Evolutionary conservation across 2,113 vertebrate genomes (phyloP).

Genomic region (Hemicordylus capensis): DNA sequence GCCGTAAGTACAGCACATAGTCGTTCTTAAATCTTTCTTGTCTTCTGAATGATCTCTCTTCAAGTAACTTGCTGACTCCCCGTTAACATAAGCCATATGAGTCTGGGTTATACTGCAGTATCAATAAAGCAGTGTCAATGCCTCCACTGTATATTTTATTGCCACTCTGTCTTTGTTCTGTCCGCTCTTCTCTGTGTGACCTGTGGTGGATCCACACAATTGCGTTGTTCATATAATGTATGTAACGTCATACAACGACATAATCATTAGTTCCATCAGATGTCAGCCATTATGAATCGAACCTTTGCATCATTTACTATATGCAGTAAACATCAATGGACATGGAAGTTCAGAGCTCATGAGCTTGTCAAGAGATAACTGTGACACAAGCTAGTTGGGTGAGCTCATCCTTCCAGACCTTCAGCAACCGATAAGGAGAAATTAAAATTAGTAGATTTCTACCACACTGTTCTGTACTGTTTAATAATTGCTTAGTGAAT

Average conservation of each 20-base stretch:
- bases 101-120: not conserved
- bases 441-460: not conserved
- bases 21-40: constrained; percentile 10
- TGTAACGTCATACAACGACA: no score
- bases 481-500: no score
- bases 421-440: not conserved
- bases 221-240: not conserved
- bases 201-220: not conserved
- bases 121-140: not conserved
- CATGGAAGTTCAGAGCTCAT: not conserved
- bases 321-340: not conserved
- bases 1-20: constrained; percentile 19
- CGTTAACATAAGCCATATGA: not conserved
- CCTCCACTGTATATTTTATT: not conserved
- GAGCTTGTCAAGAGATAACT: not conserved
- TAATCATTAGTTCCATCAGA: not conserved
- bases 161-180: not conserved
- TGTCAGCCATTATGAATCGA: not conserved
- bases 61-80: not conserved
- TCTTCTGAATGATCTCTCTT: not conserved
- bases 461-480: not conserved
- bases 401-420: not conserved
- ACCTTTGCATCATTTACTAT: not conserved
- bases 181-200: no score
- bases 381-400: not conserved